phyloP scores from a whole-genome alignment of 2,888 invertebrate species.

The Epistrophella euchroma region DNA sequence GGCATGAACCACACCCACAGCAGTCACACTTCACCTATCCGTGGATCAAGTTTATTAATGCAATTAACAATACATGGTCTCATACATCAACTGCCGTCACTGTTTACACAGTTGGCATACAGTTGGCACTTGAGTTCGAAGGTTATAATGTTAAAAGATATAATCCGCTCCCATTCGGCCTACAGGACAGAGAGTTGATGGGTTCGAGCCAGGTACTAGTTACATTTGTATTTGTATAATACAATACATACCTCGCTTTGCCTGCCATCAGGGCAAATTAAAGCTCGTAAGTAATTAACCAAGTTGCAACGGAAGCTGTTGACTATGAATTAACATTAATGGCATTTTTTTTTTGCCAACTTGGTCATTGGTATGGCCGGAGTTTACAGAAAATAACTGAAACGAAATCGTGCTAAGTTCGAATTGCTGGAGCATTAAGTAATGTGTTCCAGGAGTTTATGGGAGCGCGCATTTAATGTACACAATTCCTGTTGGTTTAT shows the following conservation, averaged over 20 bases:
- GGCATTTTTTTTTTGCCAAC: conserved; percentile 55
- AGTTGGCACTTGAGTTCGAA: conserved; percentile 62
- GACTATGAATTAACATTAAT: conserved; percentile 67
- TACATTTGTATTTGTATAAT: not conserved
- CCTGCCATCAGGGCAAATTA: conserved; percentile 53
- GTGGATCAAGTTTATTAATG: conserved; percentile 71
- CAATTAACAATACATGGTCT: conserved; percentile 69
- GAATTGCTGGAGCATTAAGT: conserved; percentile 58
- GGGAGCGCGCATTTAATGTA: conserved; percentile 21
- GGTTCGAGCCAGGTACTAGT: not conserved
- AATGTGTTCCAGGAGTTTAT: conserved; percentile 48
- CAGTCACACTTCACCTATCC: conserved; percentile 58
- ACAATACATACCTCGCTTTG: not conserved
- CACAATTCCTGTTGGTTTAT: conserved; percentile 35
- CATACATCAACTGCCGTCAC: conserved; percentile 52
- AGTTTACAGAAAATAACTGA: conserved; percentile 35
- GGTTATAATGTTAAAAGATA: conserved; percentile 42
- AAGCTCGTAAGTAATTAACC: conserved; percentile 75
- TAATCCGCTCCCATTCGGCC: conserved; percentile 14
- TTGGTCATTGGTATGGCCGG: conserved; percentile 38
- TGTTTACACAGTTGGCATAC: conserved; percentile 39
- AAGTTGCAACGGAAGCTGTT: conserved; percentile 69
- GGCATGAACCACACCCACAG: conserved; percentile 45
- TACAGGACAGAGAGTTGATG: not conserved
- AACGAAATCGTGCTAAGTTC: conserved; percentile 59